Evolutionary conservation across 2,888 invertebrate species (phyloP).

Genomic region (Tanypteryx hageni): DNA sequence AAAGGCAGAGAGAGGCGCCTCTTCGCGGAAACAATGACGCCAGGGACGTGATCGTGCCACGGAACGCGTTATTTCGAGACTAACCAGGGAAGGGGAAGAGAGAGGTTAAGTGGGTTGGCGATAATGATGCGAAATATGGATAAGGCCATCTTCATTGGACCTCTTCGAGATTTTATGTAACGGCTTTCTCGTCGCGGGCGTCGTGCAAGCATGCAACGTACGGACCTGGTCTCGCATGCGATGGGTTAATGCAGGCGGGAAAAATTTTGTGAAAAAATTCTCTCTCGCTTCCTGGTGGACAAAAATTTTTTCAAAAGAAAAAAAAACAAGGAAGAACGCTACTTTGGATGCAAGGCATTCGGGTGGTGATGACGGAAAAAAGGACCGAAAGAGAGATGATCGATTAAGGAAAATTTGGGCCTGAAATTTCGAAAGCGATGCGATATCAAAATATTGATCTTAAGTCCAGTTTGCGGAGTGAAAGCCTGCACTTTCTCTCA

Average conservation of each 20-base stretch:
- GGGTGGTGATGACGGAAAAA: too few species aligned
- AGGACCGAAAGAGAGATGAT: too few species aligned
- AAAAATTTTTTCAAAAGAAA: background rate
- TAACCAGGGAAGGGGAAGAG: background rate
- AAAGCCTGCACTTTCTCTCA: too few species aligned
- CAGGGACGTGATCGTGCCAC: background rate
- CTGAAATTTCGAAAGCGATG: too few species aligned
- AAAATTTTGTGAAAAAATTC: background rate
- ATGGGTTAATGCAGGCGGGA: background rate
- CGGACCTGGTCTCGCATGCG: background rate
- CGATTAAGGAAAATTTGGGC: too few species aligned
- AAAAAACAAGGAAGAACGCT: too few species aligned
- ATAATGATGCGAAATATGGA: constrained; percentile 16
- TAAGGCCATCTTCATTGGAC: background rate
- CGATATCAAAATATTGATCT: too few species aligned
- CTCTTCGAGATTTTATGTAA: background rate
- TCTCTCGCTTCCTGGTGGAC: background rate
- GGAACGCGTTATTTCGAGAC: background rate
- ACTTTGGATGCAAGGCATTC: too few species aligned
- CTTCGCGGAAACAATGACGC: background rate
- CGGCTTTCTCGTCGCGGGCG: background rate
- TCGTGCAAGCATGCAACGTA: background rate
- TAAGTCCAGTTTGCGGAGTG: too few species aligned
- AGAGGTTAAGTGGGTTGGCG: background rate
- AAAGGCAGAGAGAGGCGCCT: background rate